These are phyloP conservation scores for Epicauta chinensis DNA, from an alignment of 1,140 invertebrate species.

Conservation along the genomic window DNA sequence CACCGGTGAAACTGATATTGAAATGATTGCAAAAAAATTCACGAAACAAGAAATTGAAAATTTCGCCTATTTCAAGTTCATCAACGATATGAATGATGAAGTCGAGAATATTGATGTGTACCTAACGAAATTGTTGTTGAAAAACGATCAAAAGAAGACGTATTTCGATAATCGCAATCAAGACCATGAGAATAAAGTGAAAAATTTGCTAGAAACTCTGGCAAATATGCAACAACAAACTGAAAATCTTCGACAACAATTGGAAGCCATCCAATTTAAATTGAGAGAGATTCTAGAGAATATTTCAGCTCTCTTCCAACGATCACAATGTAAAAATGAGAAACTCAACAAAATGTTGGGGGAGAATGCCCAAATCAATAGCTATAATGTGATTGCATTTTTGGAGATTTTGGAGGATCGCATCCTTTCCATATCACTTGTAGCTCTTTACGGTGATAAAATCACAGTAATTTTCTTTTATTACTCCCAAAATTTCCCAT, in stretches of 20 bases:
- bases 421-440: too few species aligned
- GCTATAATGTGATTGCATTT: constrained; percentile 65
- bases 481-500: too few species aligned
- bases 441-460: constrained; percentile 32
- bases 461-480: neutral
- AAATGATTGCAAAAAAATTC: constrained; percentile 67
- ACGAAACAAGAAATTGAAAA: constrained; percentile 82
- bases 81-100: constrained; percentile 85
- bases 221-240: constrained; percentile 40
- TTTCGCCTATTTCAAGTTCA: constrained; percentile 87
- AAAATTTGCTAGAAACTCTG: constrained; percentile 40
- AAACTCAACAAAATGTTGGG: constrained; percentile 24
- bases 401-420: constrained; percentile 59
- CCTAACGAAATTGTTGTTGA: constrained; percentile 16
- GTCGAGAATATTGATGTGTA: constrained; percentile 53
- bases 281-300: constrained; percentile 48
- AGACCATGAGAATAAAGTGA: constrained; percentile 47
- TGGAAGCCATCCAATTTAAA: constrained; percentile 42
- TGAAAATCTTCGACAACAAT: constrained; percentile 45
- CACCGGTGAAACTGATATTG: constrained; percentile 64
- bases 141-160: constrained; percentile 4
- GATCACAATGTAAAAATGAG: constrained; percentile 58
- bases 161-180: constrained; percentile 43
- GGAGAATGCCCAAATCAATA: constrained; percentile 55
- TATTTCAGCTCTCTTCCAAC: constrained; percentile 54